Evolutionary conservation across 1,140 invertebrate genomes (phyloP), one percentile per base, ranked within the genome.

Genomic region (Diachasmimorpha longicaudata): DNA sequence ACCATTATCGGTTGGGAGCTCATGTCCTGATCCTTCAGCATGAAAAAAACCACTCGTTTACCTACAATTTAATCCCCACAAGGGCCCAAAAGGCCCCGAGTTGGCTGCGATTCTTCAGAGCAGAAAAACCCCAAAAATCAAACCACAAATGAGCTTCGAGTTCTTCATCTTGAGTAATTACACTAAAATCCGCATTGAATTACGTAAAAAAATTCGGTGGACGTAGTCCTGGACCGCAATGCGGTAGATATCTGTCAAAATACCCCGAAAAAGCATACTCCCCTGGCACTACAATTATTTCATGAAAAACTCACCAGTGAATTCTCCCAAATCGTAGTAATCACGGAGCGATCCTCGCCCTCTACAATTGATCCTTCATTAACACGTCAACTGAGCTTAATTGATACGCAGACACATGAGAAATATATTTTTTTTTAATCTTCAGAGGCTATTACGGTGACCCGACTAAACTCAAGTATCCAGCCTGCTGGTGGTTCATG

Each of bases 1-100:
- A 89, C 86, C 77, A 86, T 85, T 58, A 88, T 89, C 23, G 88
- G 85, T 78, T 86, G 85, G 0, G 86, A 87, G 78, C 82, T 88
- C 86, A 87, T 88, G 77, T 78, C 74, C 16, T 70, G 31, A 25
- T 77, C 37, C 58, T 4, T n/a, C n/a, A 21, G 16, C 19, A 23
- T 39, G 71, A 63, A 70, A 72, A 77, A 67, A 42, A 72, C 10
- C 4, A 14, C 8, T 67, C 23, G 69, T 52, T 10, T 36, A 67
- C 10, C 23, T 9, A 21, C 42, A 25, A 67, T 21, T n/a, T 0
- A 70, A 48, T 9, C 13, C 39, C 39, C 39, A 31, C 11, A 4
- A 42, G 9, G 4, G 1, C 39, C 39, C 4, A 13, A 10, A 42
- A 10, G 9, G 13, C 39, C 39, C 9, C 9, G n/a, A n/a, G n/a